Evolutionary conservation across 2,797 vertebrate species (phyloP), one percentile per base, ranked within the genome.

Genomic region (Argentina silus): DNA sequence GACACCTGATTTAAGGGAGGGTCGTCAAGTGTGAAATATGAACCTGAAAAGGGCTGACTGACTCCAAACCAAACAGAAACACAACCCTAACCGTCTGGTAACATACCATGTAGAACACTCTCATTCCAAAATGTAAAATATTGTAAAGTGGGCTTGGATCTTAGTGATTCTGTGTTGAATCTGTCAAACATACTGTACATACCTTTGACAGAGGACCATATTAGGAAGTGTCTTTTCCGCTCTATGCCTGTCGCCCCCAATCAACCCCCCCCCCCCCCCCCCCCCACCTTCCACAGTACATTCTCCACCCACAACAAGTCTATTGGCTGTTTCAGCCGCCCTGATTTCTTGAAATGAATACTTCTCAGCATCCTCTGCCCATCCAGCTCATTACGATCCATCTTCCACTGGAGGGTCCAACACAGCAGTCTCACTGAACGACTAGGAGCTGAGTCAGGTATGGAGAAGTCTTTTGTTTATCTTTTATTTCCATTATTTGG

Each of bases 241-340:
- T n/a, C 4, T 36, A 36, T 36, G 27, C 27, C 27, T 36, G 27
- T 36, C 27, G 4, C 27, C 27, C 27, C 27, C 27, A 36, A 36
- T 2, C 4, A 1, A 36, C 27, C 27, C 27, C 27, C 27, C 27
- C 27, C 27, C 1, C 27, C 10, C 3, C 50, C n/a, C 50, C 53
- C 53, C 53, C 15, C 53, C 53, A n/a, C 53, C 53, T 55, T 55
- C 27, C 4, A 36, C 27, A 36, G 4, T 27, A 55, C 27, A 78
- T 69, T 86, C 91, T 87, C 91, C 91, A 81, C 92, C 92, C 91
- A 88, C 88, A 76, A 69, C 80, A 51, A 69, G 9, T 36, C 78
- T 1, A 69, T 69, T 77, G 80, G 78, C 45, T 72, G 51, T 73
- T 70, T 74, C 72, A 12, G 78, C 51, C 67, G 79, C 69, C 78